Base-by-base conservation (phyloP, 2,888 invertebrate species). In the Seira ritae region DNA sequence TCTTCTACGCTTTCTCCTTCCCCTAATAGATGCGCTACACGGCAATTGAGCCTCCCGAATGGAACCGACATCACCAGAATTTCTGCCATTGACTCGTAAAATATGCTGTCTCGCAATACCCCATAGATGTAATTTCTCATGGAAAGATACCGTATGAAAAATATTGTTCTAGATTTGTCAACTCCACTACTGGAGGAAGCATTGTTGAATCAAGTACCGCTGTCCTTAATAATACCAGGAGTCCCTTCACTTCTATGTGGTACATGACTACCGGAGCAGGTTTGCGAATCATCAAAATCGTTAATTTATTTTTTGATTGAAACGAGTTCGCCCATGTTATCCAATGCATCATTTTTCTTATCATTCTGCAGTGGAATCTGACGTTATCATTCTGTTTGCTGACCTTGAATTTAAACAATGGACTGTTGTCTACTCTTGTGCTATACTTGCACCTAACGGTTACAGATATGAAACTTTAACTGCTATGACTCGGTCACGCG, bases 341-440 rank as follows among this genome's bases (percentile, higher is more conserved):
- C n/a, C 10, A 46, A n/a, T 70, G 20, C 22, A 20, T 50, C 37
- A 46, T 31, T 62, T 62, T 22, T n/a, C 22, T 22, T 20, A 69
- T 69, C 1, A n/a, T 10, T 19, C 23, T 23, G 22, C 65, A 81
- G 76, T 81, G 15, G 62, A 72, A 22, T 15, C 77, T 17, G 67
- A 76, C 12, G 50, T 77, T 1, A 77, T 80, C 60, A 74, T 85
- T 23, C 68, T 85, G 10, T 55, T 15, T n/a, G 76, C 84, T 55
- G 85, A 85, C 75, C 66, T 85, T 68, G 74, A 85, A 23, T 78
- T 80, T 37, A 42, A 62, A 12, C 37, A 85, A 19, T 85, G 85
- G 85, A 50, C 83, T 0, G 71, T 85, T 0, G 77, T 80, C 22
- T 85, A 85, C 46, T 74, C 77, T 19, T 85, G 85, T 42, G 66